Percentiles rank a stretch among this genome's conserved stretches.
These are phyloP conservation scores for Abrostola triplasia DNA, from an alignment of 2,888 invertebrate genomes.

Conservation along the genomic window DNA sequence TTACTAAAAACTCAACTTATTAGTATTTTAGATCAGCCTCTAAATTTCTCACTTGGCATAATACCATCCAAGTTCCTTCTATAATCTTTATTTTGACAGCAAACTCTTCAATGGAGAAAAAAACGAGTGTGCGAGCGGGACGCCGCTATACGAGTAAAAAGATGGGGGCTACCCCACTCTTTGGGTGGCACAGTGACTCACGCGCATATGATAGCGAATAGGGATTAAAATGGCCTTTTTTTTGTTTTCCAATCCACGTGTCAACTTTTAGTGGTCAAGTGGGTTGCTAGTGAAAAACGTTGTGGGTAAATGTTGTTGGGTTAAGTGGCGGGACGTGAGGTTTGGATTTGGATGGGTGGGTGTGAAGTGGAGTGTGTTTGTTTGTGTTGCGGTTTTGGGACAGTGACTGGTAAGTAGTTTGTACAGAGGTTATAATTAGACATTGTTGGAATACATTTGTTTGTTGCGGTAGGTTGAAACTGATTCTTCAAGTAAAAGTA, in stretches of 20 bases:
- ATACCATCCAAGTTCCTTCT: constrained; percentile 79
- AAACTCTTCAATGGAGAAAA: constrained; percentile 84
- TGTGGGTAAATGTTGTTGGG: constrained; percentile 51
- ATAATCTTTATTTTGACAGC: constrained; percentile 89
- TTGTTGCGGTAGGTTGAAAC: too few species aligned
- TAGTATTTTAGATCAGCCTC: too few species aligned
- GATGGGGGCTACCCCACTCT: constrained; percentile 61
- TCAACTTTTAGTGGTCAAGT: constrained; percentile 68
- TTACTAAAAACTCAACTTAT: too few species aligned
- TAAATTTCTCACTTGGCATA: constrained; percentile 61
- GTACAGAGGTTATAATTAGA: too few species aligned
- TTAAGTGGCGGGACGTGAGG: constrained; percentile 46
- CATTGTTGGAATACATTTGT: background rate
- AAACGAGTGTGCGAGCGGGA: constrained; percentile 66
- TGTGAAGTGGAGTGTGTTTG: constrained; percentile 30
- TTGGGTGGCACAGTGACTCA: constrained; percentile 86
- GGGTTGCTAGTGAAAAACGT: constrained; percentile 65
- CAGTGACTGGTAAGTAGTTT: constrained; percentile 17
- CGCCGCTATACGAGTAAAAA: constrained; percentile 62
- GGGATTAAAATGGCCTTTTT: constrained; percentile 58
- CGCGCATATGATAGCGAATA: constrained; percentile 65
- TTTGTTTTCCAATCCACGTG: constrained; percentile 58
- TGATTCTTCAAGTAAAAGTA: too few species aligned
- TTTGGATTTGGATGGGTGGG: constrained; percentile 43
- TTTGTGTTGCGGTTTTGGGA: constrained; percentile 13